Conservation (phyloP, 2,888 invertebrate species). For the Cotesia congregata region DNA sequence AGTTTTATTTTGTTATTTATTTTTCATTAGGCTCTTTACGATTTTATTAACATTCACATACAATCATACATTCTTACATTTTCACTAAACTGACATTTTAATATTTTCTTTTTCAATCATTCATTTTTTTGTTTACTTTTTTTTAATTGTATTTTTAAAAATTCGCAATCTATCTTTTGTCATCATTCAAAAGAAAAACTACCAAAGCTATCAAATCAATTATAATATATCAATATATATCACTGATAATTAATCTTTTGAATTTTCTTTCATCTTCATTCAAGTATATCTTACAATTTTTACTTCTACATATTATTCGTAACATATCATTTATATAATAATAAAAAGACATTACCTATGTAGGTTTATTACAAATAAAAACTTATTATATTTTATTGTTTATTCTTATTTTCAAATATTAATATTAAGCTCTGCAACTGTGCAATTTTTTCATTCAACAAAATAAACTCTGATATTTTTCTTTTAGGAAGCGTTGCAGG, state of each 20-base stretch:
- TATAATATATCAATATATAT: constrained; percentile 44
- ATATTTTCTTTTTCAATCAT: constrained; percentile 34
- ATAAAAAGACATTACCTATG: constrained; percentile 57
- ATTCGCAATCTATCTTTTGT: neutral
- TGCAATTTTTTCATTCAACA: constrained; percentile 57
- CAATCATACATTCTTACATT: constrained; percentile 25
- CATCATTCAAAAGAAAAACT: constrained; percentile 40
- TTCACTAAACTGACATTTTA: constrained; percentile 11
- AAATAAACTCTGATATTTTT: constrained; percentile 67
- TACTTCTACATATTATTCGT: constrained; percentile 54
- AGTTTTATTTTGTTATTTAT: constrained; percentile 38
- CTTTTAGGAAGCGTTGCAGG: constrained; percentile 47
- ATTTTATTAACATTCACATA: constrained; percentile 41
- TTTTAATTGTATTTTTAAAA: neutral
- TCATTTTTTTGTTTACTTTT: constrained; percentile 25
- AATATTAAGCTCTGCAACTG: constrained; percentile 50
- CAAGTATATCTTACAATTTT: constrained; percentile 64
- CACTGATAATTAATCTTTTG: constrained; percentile 30
- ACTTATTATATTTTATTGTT: constrained; percentile 52
- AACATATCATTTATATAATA: constrained; percentile 41
- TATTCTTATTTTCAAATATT: constrained; percentile 46
- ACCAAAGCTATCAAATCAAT: constrained; percentile 54
- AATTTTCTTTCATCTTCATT: constrained; percentile 47
- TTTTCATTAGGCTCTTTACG: constrained; percentile 45
- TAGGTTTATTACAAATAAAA: constrained; percentile 62